A percentile compares a stretch with the other conserved stretches of the same genome.
These are phyloP conservation scores for Lutjanus erythropterus DNA, from an alignment of 2,113 vertebrate genomes.

Conservation along the genomic window DNA sequence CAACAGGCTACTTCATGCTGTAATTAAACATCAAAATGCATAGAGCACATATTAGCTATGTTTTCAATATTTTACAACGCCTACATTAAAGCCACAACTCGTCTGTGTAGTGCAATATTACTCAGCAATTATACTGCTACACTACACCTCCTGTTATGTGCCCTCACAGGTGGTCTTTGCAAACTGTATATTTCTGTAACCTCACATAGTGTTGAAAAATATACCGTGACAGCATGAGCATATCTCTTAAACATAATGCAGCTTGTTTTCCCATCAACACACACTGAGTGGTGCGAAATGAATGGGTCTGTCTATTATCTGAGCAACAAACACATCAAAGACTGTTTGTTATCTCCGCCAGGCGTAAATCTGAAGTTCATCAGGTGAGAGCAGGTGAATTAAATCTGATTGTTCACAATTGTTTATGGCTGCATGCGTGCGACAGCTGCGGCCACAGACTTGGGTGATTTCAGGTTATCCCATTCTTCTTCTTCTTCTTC, in stretches of 20 bases:
- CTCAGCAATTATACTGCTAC: not conserved
- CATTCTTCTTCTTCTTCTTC: too few species aligned
- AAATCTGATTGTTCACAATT: too few species aligned
- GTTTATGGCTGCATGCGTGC: too few species aligned
- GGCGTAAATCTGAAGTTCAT: too few species aligned
- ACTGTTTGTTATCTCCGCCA: too few species aligned
- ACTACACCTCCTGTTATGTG: not conserved
- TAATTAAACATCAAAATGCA: not conserved
- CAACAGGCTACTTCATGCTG: not conserved
- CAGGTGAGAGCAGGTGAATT: too few species aligned
- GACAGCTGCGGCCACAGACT: too few species aligned
- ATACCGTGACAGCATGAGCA: not conserved
- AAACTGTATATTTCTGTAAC: slow-evolving; percentile 11
- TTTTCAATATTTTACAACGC: not conserved
- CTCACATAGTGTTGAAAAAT: not conserved
- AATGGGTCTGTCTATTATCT: not conserved
- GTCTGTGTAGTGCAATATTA: not conserved
- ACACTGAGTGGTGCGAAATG: not conserved
- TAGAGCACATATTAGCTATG: too few species aligned
- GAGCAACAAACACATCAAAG: not conserved
- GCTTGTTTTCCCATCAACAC: not conserved
- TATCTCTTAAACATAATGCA: not conserved
- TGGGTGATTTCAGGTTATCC: too few species aligned
- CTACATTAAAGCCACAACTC: not conserved
- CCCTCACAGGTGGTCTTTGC: not conserved